Evolutionary conservation across 2,888 invertebrate species (phyloP), one percentile per base, ranked within the genome.

Genomic region (Cremastinae sp.): DNA sequence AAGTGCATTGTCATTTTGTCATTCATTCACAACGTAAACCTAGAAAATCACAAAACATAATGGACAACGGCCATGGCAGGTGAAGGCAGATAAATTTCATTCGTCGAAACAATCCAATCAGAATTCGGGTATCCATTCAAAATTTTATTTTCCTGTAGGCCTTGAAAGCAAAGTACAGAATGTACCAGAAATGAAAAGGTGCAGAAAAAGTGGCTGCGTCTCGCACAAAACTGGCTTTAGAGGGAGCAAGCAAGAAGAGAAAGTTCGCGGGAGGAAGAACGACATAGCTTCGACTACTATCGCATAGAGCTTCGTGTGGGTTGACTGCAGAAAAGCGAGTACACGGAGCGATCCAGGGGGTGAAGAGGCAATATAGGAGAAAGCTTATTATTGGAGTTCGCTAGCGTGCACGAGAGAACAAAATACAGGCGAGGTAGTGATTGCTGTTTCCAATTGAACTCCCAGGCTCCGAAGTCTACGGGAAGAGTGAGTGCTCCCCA

Each of bases 381-480:
- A 89, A 89, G 89, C 89, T 89, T 89, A 89, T 89, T 89, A 89
- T 89, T 88, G 88, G 88, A 89, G 89, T 89, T 89, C 85, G 87
- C 87, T 87, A 75, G 73, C 79, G 64, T 81, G 80, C 72, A 83
- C 83, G 83, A 86, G 87, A 88, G 88, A 89, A 89, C 85, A 88
- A 89, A 89, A 89, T 89, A 88, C 88, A 88, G 86, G 88, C 88
- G 86, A 88, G 73, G 87, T 88, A 88, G 89, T 89, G 89, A 89
- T 89, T 89, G 89, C 89, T 89, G 88, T 89, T 89, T 89, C 88
- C 89, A 89, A 89, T 89, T 89, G 89, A 89, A 89, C 87, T 86
- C 84, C 85, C 84, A 83, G 84, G 74, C 79, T 77, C 37, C 69
- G 59, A 51, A 69, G 70, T 74, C 55, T 74, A 85, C 85, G 84